Percentiles rank a stretch among this genome's conserved stretches.
Conservation (phyloP, 2,797 vertebrate genomes). For the Scomberomorus guttatus region DNA sequence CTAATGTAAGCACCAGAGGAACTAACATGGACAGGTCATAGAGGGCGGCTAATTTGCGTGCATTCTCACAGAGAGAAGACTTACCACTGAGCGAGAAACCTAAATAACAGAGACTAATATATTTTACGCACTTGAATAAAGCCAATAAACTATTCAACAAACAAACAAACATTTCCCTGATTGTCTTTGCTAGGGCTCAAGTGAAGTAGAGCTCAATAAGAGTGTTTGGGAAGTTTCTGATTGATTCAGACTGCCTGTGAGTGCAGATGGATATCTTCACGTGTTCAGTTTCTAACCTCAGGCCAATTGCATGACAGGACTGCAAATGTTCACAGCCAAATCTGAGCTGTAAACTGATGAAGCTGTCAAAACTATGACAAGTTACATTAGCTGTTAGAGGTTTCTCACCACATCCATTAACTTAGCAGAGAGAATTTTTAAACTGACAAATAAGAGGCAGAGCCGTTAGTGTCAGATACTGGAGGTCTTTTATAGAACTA, state of each 20-base stretch:
- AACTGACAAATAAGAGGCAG: slow-evolving; percentile 25
- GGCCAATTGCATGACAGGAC: slow-evolving; percentile 39
- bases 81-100: slow-evolving; percentile 12
- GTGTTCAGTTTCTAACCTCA: slow-evolving; percentile 19
- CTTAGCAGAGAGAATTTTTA: slow-evolving; percentile 1
- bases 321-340: slow-evolving; percentile 50
- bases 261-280: slow-evolving; percentile 45
- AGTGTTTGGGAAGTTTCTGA: slow-evolving; percentile 8
- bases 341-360: slow-evolving; percentile 34
- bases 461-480: background rate
- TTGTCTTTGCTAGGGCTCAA: slow-evolving; percentile 23
- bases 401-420: slow-evolving; percentile 39
- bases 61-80: slow-evolving; percentile 11
- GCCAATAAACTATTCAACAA: slow-evolving; percentile 34
- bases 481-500: slow-evolving; percentile 6
- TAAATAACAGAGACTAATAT: slow-evolving; percentile 2
- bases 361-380: slow-evolving; percentile 60
- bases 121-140: slow-evolving; percentile 58
- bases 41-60: background rate
- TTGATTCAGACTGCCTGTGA: background rate
- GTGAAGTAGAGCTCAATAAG: background rate
- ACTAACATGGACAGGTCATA: background rate
- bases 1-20: slow-evolving; percentile 27
- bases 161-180: slow-evolving; percentile 5
- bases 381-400: slow-evolving; percentile 19